phyloP scores from a whole-genome alignment of 2,797 vertebrate genomes.

The Rhinoraja longicauda region DNA sequence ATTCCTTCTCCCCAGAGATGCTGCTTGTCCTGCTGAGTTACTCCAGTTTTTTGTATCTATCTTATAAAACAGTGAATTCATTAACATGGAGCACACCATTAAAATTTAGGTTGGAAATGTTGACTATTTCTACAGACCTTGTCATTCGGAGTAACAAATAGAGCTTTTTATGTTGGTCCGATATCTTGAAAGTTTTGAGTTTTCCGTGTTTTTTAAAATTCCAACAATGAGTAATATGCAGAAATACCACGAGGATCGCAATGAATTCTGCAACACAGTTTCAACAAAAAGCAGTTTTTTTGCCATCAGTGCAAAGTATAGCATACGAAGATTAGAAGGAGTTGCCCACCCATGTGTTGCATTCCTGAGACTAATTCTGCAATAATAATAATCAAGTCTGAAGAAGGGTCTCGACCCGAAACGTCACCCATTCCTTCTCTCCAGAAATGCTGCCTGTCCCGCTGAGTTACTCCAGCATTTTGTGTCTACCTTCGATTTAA shows the following conservation, averaged over 20 bases:
- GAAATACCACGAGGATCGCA: neutral
- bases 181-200: neutral
- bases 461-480: too few species aligned
- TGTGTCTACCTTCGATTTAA: too few species aligned
- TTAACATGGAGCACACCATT: neutral
- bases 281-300: neutral
- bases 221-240: neutral
- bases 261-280: neutral
- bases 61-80: neutral
- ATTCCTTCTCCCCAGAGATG: too few species aligned
- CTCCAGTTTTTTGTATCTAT: neutral
- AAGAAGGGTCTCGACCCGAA: too few species aligned
- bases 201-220: neutral
- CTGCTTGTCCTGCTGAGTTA: too few species aligned
- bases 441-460: too few species aligned
- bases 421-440: too few species aligned
- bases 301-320: neutral
- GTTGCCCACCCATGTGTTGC: neutral
- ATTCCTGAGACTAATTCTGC: neutral
- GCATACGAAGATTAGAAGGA: neutral
- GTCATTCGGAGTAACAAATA: neutral
- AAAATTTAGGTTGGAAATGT: neutral
- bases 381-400: neutral
- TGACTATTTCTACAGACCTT: constrained; percentile 1
- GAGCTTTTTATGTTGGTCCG: neutral